These are phyloP conservation scores for Aphrophora alni DNA, from an alignment of 2,888 invertebrate genomes.

Conservation along the genomic window DNA sequence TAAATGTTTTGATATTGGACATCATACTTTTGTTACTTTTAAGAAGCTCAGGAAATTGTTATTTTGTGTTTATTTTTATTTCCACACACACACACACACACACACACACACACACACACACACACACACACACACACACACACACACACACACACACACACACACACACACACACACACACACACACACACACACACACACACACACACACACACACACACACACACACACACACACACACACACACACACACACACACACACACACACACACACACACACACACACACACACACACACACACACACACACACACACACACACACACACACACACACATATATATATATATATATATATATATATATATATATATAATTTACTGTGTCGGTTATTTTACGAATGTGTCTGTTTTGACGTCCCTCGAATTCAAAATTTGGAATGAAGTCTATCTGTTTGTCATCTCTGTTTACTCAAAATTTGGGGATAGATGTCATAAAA, in stretches of 20 bases:
- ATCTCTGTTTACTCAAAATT: too few species aligned
- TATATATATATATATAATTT: not conserved
- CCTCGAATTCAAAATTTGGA: too few species aligned
- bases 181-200: conserved; percentile 26
- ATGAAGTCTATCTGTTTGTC: too few species aligned
- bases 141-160: conserved; percentile 26
- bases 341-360: not conserved
- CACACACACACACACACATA: conserved; percentile 12
- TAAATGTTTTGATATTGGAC: too few species aligned
- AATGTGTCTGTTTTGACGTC: too few species aligned
- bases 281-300: conserved; percentile 20
- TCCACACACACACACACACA: too few species aligned
- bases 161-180: conserved; percentile 26
- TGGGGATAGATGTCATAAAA: too few species aligned
- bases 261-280: conserved; percentile 7
- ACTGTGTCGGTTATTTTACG: too few species aligned
- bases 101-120: conserved; percentile 19
- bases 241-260: conserved; percentile 19
- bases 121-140: conserved; percentile 22
- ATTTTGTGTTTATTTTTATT: too few species aligned
- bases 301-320: conserved; percentile 26
- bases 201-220: conserved; percentile 16
- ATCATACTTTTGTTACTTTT: too few species aligned
- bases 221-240: not conserved
- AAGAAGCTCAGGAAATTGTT: too few species aligned